These are phyloP conservation scores for Drosophila bocki DNA, from an alignment of 1,140 invertebrate species.

Conservation along the genomic window DNA sequence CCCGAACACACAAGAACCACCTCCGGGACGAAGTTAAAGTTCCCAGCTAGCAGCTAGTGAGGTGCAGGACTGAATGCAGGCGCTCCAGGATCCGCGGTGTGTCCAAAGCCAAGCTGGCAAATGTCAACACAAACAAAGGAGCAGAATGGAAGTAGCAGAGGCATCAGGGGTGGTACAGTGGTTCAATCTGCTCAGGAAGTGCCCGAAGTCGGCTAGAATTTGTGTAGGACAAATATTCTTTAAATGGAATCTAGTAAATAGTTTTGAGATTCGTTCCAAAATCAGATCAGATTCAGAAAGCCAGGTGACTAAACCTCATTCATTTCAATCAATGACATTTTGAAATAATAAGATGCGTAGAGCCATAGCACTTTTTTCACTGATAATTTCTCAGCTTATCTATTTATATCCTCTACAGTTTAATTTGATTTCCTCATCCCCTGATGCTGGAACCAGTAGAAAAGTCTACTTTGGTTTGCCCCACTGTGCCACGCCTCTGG, in stretches of 20 bases:
- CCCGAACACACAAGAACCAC: conserved; percentile 45
- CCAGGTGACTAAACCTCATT: too few species aligned
- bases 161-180: conserved; percentile 18
- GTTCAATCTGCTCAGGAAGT: not conserved
- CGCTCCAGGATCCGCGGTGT: conserved; percentile 23
- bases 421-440: not conserved
- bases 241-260: not conserved
- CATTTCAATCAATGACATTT: too few species aligned
- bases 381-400: not conserved
- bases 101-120: conserved; percentile 74
- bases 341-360: not conserved
- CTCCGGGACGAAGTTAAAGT: conserved; percentile 39
- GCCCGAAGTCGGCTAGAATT: not conserved
- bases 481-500: conserved; percentile 20
- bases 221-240: not conserved
- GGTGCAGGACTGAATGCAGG: conserved; percentile 23
- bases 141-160: not conserved
- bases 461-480: not conserved
- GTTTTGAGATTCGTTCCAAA: not conserved
- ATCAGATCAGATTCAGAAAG: too few species aligned
- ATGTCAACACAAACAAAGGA: conserved; percentile 78
- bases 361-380: not conserved
- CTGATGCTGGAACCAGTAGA: not conserved
- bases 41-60: conserved; percentile 45
- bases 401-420: not conserved